A percentile compares a stretch with the other conserved stretches of the same genome.
These are phyloP conservation scores for Cololabis saira DNA, from an alignment of 2,113 vertebrate genomes.

Conservation along the genomic window DNA sequence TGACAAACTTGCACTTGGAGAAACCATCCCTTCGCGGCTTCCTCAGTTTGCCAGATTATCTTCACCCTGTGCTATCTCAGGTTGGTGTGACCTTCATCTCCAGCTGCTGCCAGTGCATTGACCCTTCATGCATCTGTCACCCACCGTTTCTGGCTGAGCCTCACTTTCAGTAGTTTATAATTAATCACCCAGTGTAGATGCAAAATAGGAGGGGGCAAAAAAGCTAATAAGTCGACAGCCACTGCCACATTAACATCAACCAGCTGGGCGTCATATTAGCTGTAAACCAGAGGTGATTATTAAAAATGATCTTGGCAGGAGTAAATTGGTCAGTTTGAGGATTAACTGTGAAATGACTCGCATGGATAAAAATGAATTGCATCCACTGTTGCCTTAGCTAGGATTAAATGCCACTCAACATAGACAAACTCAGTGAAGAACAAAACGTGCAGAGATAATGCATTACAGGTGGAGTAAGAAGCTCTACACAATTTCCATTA, in stretches of 20 bases:
- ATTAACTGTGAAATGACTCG: slow-evolving; percentile 72
- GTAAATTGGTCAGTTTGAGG: slow-evolving; percentile 74
- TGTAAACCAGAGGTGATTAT: slow-evolving; percentile 74
- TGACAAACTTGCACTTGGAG: slow-evolving; percentile 1
- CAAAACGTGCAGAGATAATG: slow-evolving; percentile 56
- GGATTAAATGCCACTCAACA: slow-evolving; percentile 64
- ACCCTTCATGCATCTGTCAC: slow-evolving; percentile 77
- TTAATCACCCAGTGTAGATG: slow-evolving; percentile 66
- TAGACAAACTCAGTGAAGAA: slow-evolving; percentile 29
- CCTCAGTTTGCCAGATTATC: slow-evolving; percentile 37
- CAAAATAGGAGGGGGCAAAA: slow-evolving; percentile 19
- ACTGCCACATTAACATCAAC: slow-evolving; percentile 63
- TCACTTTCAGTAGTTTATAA: slow-evolving; percentile 65
- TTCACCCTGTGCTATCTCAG: slow-evolving; percentile 44
- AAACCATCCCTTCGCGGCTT: slow-evolving; percentile 28
- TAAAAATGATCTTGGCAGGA: slow-evolving; percentile 74
- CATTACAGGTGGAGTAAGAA: slow-evolving; percentile 57
- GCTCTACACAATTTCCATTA: slow-evolving; percentile 63
- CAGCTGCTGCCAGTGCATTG: slow-evolving; percentile 76
- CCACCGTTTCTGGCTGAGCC: slow-evolving; percentile 58
- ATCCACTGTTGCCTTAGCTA: slow-evolving; percentile 55
- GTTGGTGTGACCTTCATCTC: slow-evolving; percentile 80
- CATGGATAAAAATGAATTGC: slow-evolving; percentile 68
- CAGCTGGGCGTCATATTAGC: slow-evolving; percentile 72
- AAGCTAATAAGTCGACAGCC: slow-evolving; percentile 34